Evolutionary conservation across 1,140 invertebrate species (phyloP).

Genomic region (Muscidifurax raptorellus): DNA sequence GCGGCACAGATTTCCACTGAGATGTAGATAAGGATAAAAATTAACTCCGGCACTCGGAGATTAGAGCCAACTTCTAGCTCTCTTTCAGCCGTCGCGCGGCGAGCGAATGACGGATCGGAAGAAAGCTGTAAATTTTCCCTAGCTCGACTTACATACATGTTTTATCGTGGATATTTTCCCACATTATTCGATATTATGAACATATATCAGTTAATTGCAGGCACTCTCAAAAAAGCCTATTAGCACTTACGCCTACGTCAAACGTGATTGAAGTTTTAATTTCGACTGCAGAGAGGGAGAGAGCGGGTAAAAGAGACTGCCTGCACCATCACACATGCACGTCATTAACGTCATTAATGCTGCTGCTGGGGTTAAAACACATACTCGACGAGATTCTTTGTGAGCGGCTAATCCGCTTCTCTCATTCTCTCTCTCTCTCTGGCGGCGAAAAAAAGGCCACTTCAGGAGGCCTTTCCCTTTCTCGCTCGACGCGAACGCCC

Average conservation of each 20-base stretch:
- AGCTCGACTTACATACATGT: too few relatives aligned
- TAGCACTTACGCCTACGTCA: neutral
- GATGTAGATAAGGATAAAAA: constrained; percentile 48
- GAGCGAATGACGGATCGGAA: neutral
- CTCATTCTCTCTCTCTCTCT: neutral
- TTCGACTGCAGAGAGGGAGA: neutral
- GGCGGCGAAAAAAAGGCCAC: constrained; percentile 5
- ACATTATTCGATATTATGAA: too few relatives aligned
- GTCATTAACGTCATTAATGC: constrained; percentile 35
- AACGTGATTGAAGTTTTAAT: constrained; percentile 23
- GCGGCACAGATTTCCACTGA: constrained; percentile 5
- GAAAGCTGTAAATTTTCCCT: neutral
- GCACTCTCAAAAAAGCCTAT: too few relatives aligned
- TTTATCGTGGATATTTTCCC: too few relatives aligned
- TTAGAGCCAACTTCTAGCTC: constrained; percentile 15
- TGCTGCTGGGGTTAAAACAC: constrained; percentile 8
- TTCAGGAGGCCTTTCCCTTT: neutral
- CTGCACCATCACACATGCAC: neutral
- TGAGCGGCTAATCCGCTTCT: constrained; percentile 27
- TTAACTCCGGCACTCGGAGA: constrained; percentile 33
- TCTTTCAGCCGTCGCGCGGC: constrained; percentile 9
- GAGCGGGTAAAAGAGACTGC: neutral
- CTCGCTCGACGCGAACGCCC: neutral
- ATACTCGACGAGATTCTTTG: constrained; percentile 19
- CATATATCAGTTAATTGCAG: neutral